These are phyloP conservation scores for Drosophila maculinotata DNA, from an alignment of 2,888 invertebrate genomes.

Conservation along the genomic window DNA sequence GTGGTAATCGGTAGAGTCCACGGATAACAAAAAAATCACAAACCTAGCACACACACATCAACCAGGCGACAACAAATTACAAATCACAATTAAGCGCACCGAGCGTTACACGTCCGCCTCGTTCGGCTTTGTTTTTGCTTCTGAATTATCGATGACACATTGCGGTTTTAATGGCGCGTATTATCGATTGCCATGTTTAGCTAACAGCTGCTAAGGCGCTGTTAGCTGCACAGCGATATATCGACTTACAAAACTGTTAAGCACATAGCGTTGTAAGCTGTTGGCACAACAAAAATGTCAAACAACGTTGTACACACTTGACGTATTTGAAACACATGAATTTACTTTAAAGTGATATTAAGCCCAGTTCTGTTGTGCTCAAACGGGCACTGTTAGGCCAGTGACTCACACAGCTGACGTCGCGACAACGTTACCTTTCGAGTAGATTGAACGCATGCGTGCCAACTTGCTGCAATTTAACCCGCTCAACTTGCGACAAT, in stretches of 20 bases:
- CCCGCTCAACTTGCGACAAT: background rate
- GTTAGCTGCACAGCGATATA: conserved; percentile 8
- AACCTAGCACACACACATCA: conserved; percentile 49
- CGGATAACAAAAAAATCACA: conserved; percentile 49
- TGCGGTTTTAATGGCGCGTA: conserved; percentile 35
- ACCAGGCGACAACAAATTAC: conserved; percentile 48
- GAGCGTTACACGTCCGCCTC: conserved; percentile 61
- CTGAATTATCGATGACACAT: conserved; percentile 43
- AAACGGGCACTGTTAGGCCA: conserved; percentile 35
- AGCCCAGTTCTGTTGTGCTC: no score
- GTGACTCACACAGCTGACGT: conserved; percentile 5
- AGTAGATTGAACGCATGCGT: conserved; percentile 49
- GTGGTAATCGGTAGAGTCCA: conserved; percentile 38
- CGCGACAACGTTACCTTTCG: conserved; percentile 34
- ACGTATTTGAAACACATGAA: background rate
- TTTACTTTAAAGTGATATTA: no score
- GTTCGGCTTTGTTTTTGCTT: conserved; percentile 61
- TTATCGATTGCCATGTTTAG: conserved; percentile 33
- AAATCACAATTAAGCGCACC: conserved; percentile 52
- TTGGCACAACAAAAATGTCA: no score
- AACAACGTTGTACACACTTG: background rate
- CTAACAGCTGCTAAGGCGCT: conserved; percentile 42
- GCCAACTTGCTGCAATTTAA: conserved; percentile 40
- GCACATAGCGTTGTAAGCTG: background rate
- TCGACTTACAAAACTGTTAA: conserved; percentile 6